Base-by-base conservation (phyloP, 2,888 invertebrate genomes). In the Molorchus minor region DNA sequence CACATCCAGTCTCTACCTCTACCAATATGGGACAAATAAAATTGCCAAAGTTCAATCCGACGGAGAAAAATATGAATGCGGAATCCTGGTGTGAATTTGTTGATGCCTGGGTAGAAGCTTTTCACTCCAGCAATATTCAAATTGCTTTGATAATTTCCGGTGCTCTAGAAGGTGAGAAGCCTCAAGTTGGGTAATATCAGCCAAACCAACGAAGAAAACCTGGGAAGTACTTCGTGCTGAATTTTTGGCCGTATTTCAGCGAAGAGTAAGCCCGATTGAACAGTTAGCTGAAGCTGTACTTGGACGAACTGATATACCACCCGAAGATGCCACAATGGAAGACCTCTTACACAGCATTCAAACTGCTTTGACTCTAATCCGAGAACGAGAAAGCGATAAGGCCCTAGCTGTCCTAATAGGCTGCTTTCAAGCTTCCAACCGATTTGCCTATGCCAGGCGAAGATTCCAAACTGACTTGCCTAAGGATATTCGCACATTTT, bases 71-170 rank as follows among this genome's bases (percentile, higher is more conserved):
- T n/a, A 35, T 7, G 35, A 35, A 35, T 35, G 35, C 35, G 12
- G 35, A 35, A 35, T 35, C 35, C n/a, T 35, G 35, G 35, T 35
- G 35, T n/a, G 8, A 35, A 35, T 35, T 35, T 35, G 35, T 35
- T n/a, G n/a, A 35, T n/a, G 35, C 35, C n/a, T 35, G 35, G 35
- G n/a, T 35, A 35, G 35, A 35, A n/a, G n/a, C 4, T 35, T 35
- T 3, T n/a, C 35, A 35, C n/a, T 12, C 35, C 5, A 35, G 35
- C 12, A n/a, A 35, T n/a, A 35, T 35, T 8, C n/a, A 35, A 35
- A 12, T 35, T n/a, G 35, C 35, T 3, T 35, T 35, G n/a, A 35
- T 12, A 35, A n/a, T 35, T 35, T 3, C 35, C 3, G 5, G 35
- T n/a, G n/a, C 35, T 12, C 12, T 35, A 35, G 35, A 35, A 35